These are phyloP conservation scores for Megalops atlanticus DNA, from an alignment of 2,113 vertebrate species.

Conservation along the genomic window DNA sequence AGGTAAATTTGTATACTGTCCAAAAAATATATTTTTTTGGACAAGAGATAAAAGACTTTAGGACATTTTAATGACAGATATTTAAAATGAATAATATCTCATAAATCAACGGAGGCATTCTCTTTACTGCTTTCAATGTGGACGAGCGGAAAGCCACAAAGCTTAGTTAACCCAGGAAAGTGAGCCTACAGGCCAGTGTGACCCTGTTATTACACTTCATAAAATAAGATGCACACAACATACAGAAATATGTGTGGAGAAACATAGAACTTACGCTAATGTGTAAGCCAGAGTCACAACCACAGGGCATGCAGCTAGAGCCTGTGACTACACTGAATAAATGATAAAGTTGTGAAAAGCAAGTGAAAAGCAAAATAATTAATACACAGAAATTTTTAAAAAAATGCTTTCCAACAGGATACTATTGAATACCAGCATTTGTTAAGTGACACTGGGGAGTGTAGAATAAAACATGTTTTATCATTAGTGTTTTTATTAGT, in stretches of 20 bases:
- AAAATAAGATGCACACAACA: not conserved
- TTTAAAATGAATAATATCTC: no score
- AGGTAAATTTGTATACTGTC: no score
- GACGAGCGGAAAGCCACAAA: not conserved
- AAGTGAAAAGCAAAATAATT: no score
- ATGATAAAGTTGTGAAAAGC: constrained; percentile 41
- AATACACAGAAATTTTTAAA: no score
- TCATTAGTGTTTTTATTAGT: no score
- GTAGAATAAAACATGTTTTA: no score
- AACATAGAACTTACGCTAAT: not conserved
- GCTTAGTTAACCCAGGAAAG: not conserved
- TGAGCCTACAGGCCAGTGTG: no score
- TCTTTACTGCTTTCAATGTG: not conserved
- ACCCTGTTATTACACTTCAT: not conserved
- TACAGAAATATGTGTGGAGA: not conserved
- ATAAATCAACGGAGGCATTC: not conserved
- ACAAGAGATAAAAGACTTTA: not conserved
- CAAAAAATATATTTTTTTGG: no score
- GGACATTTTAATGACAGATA: no score
- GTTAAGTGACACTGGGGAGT: no score
- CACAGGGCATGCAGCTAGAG: not conserved
- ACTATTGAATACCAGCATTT: no score
- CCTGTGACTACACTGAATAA: constrained; percentile 1
- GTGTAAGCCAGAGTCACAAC: not conserved
- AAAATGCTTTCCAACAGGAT: no score